Conservation (phyloP, 2,888 invertebrate genomes). For the Nomada fabriciana region DNA sequence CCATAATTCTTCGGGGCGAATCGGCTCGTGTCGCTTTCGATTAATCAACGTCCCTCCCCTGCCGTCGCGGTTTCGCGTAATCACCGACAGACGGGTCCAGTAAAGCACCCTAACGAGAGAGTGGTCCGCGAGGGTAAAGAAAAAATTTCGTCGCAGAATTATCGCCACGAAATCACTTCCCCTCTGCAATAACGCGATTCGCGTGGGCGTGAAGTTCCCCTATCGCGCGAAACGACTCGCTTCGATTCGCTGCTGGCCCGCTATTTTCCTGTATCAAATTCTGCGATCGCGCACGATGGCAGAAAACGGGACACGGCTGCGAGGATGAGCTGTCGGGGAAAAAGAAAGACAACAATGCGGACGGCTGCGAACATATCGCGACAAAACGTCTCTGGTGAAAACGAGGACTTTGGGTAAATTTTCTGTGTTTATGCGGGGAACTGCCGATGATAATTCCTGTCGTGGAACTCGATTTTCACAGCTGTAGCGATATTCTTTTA, state of each 20-base stretch:
- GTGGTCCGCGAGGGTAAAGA: slow-evolving; percentile 17
- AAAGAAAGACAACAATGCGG: neutral
- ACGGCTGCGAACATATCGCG: slow-evolving; percentile 14
- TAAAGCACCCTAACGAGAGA: slow-evolving; percentile 53
- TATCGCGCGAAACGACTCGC: slow-evolving; percentile 10
- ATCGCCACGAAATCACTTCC: slow-evolving; percentile 28
- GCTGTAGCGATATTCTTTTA: too few relatives aligned
- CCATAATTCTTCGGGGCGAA: slow-evolving; percentile 56
- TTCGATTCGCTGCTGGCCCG: neutral
- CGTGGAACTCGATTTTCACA: too few relatives aligned
- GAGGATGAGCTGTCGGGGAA: neutral
- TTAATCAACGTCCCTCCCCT: slow-evolving; percentile 39
- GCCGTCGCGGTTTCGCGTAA: slow-evolving; percentile 43
- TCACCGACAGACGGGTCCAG: slow-evolving; percentile 51
- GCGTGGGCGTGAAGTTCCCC: slow-evolving; percentile 55
- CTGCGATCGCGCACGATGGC: neutral
- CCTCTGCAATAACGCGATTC: neutral
- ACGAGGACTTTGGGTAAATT: neutral
- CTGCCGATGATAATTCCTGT: slow-evolving; percentile 6
- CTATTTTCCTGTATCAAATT: slow-evolving; percentile 35
- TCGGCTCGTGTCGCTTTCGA: slow-evolving; percentile 15
- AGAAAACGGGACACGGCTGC: neutral
- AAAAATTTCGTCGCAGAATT: slow-evolving; percentile 27
- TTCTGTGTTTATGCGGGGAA: neutral
- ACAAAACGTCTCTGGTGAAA: neutral